Base-by-base conservation (phyloP, 2,113 vertebrate genomes). In the Gulo gulo region DNA sequence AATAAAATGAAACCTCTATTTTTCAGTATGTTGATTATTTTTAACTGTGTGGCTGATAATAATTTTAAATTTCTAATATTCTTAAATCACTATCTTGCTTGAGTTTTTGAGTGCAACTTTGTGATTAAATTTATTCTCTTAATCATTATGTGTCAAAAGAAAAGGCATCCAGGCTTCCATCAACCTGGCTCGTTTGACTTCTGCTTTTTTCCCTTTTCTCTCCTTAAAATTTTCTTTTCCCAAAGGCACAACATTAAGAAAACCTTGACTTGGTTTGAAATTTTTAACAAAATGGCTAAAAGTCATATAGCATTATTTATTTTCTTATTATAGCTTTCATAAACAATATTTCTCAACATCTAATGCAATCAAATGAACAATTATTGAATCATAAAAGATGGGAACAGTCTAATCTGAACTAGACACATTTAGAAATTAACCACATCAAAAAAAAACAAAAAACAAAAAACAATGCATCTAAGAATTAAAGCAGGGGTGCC, bases 1-100 rank as follows among this genome's bases (percentile, higher is more conserved):
- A 83, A 71, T 86, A 92, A 96, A 84, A 85, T 79, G 31, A 94
- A 74, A 42, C 16, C 88, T 92, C 52, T 83, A 20, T 78, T 89
- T 88, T 36, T 12, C 50, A 78, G 13, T 65, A 29, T 85, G n/a
- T 50, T 95, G 59, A 10, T 52, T 76, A 79, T 91, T 95, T 84
- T 88, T 91, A 31, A 74, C 45, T 11, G 2, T 67, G 39, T 94
- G 34, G 34, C 12, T 88, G 31, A 86, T 90, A 83, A 87, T 96
- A 88, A 80, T 84, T 86, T 88, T 26, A 59, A 69, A 50, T 84
- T 26, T 79, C 31, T 78, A 94, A 92, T 73, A 79, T 78, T 79
- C 52, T 91, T 88, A 91, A 94, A 74, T 79, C 10, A 74, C 50
- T 61, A 36, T 80, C 24, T 61, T 61, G 29, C n/a, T 88, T 79